Conservation (phyloP, 2,113 vertebrate species). For the Anolis sagrei region DNA sequence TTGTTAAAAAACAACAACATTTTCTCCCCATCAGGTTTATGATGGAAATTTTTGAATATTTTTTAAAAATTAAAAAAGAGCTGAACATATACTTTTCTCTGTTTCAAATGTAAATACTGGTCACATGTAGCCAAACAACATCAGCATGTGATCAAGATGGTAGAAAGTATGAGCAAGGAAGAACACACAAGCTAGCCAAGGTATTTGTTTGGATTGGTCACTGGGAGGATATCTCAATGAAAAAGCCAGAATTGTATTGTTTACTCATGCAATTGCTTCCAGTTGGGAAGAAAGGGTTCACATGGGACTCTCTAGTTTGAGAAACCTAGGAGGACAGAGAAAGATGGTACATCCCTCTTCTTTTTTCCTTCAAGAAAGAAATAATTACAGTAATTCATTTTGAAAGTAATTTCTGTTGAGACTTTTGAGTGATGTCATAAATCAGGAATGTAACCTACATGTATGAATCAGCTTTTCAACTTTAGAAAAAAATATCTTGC, state of each 20-base stretch:
- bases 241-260: not conserved
- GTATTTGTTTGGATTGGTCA: not conserved
- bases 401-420: not conserved
- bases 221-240: not conserved
- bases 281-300: not conserved
- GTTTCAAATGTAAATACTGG: no score
- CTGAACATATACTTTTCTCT: no score
- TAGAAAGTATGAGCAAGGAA: no score
- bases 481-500: not conserved
- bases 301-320: not conserved
- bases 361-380: not conserved
- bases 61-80: no score
- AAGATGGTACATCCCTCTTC: not conserved
- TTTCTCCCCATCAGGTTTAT: no score
- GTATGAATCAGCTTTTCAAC: not conserved
- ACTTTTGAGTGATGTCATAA: not conserved
- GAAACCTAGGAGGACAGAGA: not conserved
- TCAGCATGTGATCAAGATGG: no score
- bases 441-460: not conserved
- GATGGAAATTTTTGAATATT: no score
- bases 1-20: no score
- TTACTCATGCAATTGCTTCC: not conserved
- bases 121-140: no score
- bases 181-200: not conserved
- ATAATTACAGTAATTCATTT: not conserved